These are phyloP conservation scores for Manis javanica DNA, from an alignment of 2,797 vertebrate genomes.

Conservation along the genomic window DNA sequence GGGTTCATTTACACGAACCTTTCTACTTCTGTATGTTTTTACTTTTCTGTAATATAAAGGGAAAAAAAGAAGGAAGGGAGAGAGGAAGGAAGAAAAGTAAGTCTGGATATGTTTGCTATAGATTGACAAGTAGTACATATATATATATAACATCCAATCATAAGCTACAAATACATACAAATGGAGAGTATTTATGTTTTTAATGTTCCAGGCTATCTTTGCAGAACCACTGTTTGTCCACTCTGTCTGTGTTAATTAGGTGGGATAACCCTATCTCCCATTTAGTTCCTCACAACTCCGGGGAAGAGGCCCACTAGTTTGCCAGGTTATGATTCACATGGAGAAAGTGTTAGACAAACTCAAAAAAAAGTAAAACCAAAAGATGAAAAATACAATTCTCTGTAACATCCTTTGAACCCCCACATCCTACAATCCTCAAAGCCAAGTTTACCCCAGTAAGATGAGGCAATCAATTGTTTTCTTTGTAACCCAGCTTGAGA, in stretches of 20 bases:
- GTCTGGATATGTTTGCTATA: not conserved
- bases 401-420: not conserved
- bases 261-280: too few species aligned
- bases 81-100: not conserved
- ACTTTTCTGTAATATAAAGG: constrained; percentile 22
- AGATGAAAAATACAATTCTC: not conserved
- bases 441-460: not conserved
- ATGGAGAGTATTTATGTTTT: not conserved
- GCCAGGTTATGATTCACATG: not conserved
- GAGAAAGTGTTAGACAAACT: not conserved
- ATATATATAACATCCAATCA: not conserved
- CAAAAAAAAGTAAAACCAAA: constrained; percentile 24
- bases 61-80: not conserved
- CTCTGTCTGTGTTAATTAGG: not conserved
- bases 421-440: not conserved
- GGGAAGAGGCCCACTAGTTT: not conserved
- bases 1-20: not conserved
- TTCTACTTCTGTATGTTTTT: not conserved
- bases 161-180: not conserved
- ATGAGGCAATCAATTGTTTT: constrained; percentile 13
- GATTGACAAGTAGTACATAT: not conserved
- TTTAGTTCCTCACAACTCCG: not conserved
- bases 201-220: not conserved
- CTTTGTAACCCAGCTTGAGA: not conserved
- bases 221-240: not conserved